A percentile compares a stretch with the other conserved stretches of the same genome.
These are phyloP conservation scores for Tribolium madens DNA, from an alignment of 1,140 invertebrate species.

Conservation along the genomic window DNA sequence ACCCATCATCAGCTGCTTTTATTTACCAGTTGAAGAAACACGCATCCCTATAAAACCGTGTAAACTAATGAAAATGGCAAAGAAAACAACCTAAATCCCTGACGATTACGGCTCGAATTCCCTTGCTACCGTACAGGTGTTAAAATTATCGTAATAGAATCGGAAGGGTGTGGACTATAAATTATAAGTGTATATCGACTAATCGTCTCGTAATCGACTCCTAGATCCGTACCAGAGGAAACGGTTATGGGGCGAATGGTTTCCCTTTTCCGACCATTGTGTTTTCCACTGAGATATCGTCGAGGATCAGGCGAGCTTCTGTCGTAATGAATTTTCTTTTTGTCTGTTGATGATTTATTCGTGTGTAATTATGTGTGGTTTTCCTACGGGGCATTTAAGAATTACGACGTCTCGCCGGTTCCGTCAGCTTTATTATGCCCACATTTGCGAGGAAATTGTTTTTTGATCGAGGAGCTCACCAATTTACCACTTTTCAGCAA, in stretches of 20 bases:
- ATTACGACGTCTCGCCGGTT: slow-evolving; percentile 28
- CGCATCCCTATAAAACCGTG: slow-evolving; percentile 42
- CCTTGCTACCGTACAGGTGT: slow-evolving; percentile 58
- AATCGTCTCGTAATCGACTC: slow-evolving; percentile 47
- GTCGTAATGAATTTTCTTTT: slow-evolving; percentile 36
- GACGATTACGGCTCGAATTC: slow-evolving; percentile 46
- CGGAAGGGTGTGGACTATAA: slow-evolving; percentile 62
- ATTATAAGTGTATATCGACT: slow-evolving; percentile 56
- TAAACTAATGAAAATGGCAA: slow-evolving; percentile 49
- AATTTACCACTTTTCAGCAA: slow-evolving; percentile 35
- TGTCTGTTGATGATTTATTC: slow-evolving; percentile 11
- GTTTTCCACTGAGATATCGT: slow-evolving; percentile 1
- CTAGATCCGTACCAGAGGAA: slow-evolving; percentile 38
- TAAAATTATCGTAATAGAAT: slow-evolving; percentile 63
- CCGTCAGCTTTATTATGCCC: slow-evolving; percentile 40
- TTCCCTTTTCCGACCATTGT: slow-evolving; percentile 32
- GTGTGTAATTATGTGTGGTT: slow-evolving; percentile 33
- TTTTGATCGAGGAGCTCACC: background rate
- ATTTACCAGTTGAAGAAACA: slow-evolving; percentile 53
- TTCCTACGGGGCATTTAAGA: slow-evolving; percentile 11
- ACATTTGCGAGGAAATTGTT: slow-evolving; percentile 37
- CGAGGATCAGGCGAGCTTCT: background rate
- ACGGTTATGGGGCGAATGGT: slow-evolving; percentile 40
- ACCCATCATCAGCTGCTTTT: slow-evolving; percentile 52
- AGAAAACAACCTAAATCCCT: slow-evolving; percentile 18